Evolutionary conservation across 2,113 vertebrate species (phyloP).

Genomic region (Nestor notabilis): DNA sequence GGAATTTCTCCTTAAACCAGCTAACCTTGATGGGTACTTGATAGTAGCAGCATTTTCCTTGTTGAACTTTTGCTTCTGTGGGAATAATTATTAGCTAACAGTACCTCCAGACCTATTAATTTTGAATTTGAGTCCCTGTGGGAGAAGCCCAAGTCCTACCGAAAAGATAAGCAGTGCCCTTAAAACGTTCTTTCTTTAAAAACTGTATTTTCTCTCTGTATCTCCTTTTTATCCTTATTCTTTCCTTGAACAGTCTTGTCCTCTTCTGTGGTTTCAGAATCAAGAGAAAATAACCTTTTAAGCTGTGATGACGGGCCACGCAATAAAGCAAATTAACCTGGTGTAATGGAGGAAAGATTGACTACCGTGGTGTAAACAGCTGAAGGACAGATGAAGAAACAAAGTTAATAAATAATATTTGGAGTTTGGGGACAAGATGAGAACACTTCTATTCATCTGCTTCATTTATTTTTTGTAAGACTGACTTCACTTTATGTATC

Average conservation of each 20-base stretch:
- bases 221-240: not conserved
- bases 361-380: not conserved
- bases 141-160: not conserved
- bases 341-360: not conserved
- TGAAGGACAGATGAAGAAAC: not conserved
- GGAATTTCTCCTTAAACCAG: not conserved
- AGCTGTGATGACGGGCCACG: not conserved
- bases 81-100: not conserved
- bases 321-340: not conserved
- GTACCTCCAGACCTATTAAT: not conserved
- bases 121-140: not conserved
- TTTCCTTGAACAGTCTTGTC: not conserved
- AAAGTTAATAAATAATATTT: not conserved
- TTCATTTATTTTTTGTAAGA: not conserved
- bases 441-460: not conserved
- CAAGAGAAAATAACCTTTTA: not conserved
- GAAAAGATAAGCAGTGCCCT: not conserved
- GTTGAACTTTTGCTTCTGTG: not conserved
- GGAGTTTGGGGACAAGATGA: not conserved
- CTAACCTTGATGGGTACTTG: not conserved
- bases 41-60: not conserved
- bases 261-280: not conserved
- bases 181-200: not conserved
- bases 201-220: not conserved
- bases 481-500: not conserved